These are phyloP conservation scores for Cryptosula pallasiana DNA, from an alignment of 2,888 invertebrate species.

Conservation along the genomic window DNA sequence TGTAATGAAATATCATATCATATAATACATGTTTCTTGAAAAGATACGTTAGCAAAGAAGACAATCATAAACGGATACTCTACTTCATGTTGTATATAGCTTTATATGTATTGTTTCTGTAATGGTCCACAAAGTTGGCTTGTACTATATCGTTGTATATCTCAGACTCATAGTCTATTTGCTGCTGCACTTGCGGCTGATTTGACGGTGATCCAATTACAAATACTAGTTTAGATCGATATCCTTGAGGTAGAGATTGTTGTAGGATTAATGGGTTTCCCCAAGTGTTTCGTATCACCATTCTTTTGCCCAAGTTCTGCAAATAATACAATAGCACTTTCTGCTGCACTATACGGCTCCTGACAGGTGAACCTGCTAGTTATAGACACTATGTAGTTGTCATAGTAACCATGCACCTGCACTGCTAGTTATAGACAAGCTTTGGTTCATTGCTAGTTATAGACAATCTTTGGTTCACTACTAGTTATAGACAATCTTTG, in stretches of 20 bases:
- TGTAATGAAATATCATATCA: too few relatives aligned
- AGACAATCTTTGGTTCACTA: too few relatives aligned
- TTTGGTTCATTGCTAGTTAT: too few relatives aligned
- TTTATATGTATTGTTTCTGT: slow-evolving; percentile 12
- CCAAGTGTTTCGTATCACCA: slow-evolving; percentile 4
- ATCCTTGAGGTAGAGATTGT: neutral
- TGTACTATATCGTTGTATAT: neutral
- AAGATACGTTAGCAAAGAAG: neutral
- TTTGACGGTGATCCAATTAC: neutral
- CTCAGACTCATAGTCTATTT: neutral
- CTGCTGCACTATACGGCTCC: too few relatives aligned
- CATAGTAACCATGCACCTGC: too few relatives aligned
- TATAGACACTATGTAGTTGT: too few relatives aligned
- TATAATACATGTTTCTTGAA: too few relatives aligned
- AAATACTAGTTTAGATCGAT: neutral
- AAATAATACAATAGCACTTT: too few relatives aligned
- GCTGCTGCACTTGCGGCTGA: neutral
- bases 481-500: too few relatives aligned
- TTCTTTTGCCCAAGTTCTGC: neutral
- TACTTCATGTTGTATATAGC: slow-evolving; percentile 20
- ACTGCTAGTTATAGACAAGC: too few relatives aligned
- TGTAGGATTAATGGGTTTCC: neutral
- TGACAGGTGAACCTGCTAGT: too few relatives aligned
- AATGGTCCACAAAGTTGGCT: slow-evolving; percentile 13
- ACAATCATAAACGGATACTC: neutral